Evolutionary conservation across 2,113 vertebrate genomes (phyloP).

Genomic region (Hippopotamus amphibius): DNA sequence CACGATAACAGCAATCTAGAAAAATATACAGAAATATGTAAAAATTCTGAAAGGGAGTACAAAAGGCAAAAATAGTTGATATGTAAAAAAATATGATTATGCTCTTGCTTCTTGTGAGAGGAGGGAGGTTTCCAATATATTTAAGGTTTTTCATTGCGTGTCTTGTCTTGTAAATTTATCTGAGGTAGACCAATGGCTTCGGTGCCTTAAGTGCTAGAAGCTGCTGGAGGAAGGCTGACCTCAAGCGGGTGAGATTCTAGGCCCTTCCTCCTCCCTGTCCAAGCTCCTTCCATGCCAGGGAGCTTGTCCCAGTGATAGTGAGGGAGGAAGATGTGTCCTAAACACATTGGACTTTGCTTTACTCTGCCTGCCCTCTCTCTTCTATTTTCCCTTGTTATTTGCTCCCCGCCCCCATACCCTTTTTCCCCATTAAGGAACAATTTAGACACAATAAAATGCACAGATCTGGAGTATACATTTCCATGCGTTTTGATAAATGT

Average conservation of each 20-base stretch:
- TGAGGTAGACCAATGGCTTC: neutral
- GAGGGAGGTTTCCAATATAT: neutral
- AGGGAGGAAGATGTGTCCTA: neutral
- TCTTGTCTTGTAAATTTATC: neutral
- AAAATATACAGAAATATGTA: neutral
- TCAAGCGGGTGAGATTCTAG: neutral
- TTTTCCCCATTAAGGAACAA: neutral
- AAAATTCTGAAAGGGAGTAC: neutral
- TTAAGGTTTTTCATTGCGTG: neutral
- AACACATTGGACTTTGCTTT: neutral
- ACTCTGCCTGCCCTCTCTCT: too few relatives aligned
- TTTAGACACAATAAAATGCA: neutral
- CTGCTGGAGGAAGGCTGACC: neutral
- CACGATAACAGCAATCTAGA: neutral
- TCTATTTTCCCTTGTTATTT: neutral
- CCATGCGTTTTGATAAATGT: neutral
- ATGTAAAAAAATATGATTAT: neutral
- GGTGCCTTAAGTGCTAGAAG: neutral
- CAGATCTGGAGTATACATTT: neutral
- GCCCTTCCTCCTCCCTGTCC: neutral
- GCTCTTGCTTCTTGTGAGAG: neutral
- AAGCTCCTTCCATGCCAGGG: fast-evolving
- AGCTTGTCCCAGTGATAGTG: neutral
- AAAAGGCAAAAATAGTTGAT: neutral
- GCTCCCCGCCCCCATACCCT: too few relatives aligned